Evolutionary conservation across 2,797 vertebrate species (phyloP).

Genomic region (Pseudochromis fuscus): DNA sequence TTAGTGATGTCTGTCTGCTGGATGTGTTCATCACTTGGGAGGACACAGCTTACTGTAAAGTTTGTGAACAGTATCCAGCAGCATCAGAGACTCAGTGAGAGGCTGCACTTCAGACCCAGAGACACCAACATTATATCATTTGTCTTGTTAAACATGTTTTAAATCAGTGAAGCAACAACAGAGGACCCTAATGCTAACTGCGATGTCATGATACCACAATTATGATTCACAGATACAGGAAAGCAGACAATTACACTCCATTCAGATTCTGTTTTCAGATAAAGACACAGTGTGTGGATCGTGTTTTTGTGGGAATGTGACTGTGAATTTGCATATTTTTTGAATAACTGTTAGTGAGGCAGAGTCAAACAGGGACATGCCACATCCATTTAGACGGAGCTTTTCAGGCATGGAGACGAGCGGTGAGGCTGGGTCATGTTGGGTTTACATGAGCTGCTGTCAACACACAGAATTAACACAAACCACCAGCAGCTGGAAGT

Average conservation of each 20-base stretch:
- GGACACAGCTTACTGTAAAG: not conserved
- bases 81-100: not conserved
- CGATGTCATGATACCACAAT: not conserved
- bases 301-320: not conserved
- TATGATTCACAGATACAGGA: slow-evolving; percentile 11
- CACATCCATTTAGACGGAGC: slow-evolving; percentile 20
- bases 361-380: slow-evolving; percentile 7
- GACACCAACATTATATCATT: not conserved
- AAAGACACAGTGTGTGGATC: not conserved
- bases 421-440: not conserved
- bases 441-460: not conserved
- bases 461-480: slow-evolving; percentile 1
- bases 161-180: slow-evolving; percentile 4
- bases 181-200: not conserved
- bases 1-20: not conserved
- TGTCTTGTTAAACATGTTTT: not conserved
- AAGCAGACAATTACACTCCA: slow-evolving; percentile 7
- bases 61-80: not conserved
- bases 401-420: slow-evolving; percentile 20
- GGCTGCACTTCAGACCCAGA: not conserved
- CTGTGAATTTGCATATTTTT: slow-evolving; percentile 28
- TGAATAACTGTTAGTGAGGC: slow-evolving; percentile 29
- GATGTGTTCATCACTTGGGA: not conserved
- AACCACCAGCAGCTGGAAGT: slow-evolving; percentile 1
- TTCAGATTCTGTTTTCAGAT: slow-evolving; percentile 29